These are phyloP conservation scores for Vannuccia rotundouncinata DNA, from an alignment of 2,888 invertebrate genomes.

Conservation along the genomic window DNA sequence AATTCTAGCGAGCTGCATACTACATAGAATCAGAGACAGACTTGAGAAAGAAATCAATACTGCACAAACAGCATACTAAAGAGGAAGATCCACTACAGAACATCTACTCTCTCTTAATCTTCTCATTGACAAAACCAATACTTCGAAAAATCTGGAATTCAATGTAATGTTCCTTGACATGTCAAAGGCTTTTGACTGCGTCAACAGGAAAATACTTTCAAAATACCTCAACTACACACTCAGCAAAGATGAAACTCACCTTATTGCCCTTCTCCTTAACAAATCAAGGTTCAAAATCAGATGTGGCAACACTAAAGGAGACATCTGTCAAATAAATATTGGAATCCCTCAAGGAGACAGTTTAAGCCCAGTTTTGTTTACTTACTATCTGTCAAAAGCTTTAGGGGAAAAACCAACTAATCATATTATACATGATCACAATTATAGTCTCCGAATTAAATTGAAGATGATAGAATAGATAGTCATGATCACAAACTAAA, in stretches of 20 bases:
- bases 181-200: neutral
- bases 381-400: too few relatives aligned
- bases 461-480: neutral
- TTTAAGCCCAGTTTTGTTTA: too few relatives aligned
- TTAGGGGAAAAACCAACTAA: too few relatives aligned
- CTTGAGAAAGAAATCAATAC: neutral
- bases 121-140: neutral
- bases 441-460: neutral
- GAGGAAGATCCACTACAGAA: neutral
- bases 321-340: neutral
- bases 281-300: neutral
- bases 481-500: neutral
- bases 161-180: neutral
- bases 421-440: neutral
- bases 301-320: neutral
- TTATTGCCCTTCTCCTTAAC: neutral
- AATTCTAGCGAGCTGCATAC: neutral
- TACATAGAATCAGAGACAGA: neutral
- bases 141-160: neutral
- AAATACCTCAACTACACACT: neutral
- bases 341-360: neutral
- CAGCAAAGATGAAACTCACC: neutral
- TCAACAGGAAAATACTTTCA: neutral
- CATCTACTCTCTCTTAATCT: neutral
- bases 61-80: neutral